Percentiles rank a stretch among this genome's conserved stretches.
phyloP scores from a whole-genome alignment of 2,113 vertebrate genomes.

The Oreochromis niloticus region DNA sequence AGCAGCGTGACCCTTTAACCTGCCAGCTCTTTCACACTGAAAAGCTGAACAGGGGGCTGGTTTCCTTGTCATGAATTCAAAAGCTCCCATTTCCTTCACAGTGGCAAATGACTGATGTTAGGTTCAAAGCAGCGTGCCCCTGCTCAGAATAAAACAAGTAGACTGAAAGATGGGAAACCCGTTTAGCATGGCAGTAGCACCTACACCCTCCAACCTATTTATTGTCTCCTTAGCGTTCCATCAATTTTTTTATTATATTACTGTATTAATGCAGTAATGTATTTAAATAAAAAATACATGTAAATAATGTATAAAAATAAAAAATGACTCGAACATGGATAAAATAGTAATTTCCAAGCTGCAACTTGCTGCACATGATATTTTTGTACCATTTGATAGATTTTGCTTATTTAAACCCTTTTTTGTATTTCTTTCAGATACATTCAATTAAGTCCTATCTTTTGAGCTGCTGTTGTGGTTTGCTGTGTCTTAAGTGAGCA shows the following conservation, averaged over 20 bases:
- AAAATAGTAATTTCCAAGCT: background rate
- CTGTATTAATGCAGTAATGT: background rate
- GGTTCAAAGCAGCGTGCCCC: background rate
- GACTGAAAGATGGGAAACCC: background rate
- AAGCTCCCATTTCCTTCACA: conserved; percentile 38
- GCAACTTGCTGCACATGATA: background rate
- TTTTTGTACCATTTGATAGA: background rate
- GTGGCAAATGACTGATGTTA: conserved; percentile 20
- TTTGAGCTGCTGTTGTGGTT: background rate
- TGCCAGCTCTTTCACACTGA: background rate
- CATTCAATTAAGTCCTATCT: background rate
- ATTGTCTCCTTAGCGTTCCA: background rate
- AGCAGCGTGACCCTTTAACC: conserved; percentile 24
- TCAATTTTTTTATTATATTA: background rate
- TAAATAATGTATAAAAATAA: background rate
- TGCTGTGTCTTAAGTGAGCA: background rate
- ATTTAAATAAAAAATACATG: background rate
- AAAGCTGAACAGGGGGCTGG: background rate
- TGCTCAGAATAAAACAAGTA: conserved; percentile 1
- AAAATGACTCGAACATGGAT: background rate
- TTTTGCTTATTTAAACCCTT: background rate
- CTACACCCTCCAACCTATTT: background rate
- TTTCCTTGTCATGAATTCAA: conserved; percentile 23
- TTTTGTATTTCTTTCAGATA: background rate
- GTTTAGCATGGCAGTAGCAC: background rate